Conservation (phyloP, 2,113 vertebrate genomes). For the Alethe diademata region DNA sequence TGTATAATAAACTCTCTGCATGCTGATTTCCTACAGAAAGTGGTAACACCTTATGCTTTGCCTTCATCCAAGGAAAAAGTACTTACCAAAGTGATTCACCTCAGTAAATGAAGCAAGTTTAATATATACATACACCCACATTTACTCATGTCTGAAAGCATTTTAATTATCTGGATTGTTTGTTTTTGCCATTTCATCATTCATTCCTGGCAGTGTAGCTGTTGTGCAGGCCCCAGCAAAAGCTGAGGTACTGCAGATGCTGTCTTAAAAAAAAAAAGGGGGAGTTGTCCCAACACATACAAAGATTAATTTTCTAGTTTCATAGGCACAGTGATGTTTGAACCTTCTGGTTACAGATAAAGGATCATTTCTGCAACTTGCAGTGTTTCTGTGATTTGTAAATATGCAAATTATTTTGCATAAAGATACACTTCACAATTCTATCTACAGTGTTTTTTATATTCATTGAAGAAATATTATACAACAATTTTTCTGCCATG, state of each 20-base stretch:
- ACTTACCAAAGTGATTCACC: conserved; percentile 1
- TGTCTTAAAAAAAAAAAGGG: background rate
- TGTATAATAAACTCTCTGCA: background rate
- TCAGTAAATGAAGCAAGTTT: background rate
- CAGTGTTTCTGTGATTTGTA: background rate
- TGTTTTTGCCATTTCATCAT: background rate
- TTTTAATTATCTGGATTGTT: conserved; percentile 35
- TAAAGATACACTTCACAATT: conserved; percentile 58
- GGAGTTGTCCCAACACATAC: background rate
- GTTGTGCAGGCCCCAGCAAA: background rate
- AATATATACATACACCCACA: background rate
- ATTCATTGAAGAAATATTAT: conserved; percentile 79
- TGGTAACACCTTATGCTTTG: background rate
- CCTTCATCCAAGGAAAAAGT: background rate
- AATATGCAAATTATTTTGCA: conserved; percentile 16
- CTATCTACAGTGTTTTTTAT: conserved; percentile 73
- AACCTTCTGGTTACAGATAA: background rate
- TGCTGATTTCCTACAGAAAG: background rate
- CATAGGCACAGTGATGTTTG: background rate
- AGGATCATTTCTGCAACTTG: background rate
- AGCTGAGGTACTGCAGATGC: background rate
- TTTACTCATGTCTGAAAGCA: conserved; percentile 25
- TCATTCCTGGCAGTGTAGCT: background rate
- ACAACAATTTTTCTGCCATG: conserved; percentile 58
- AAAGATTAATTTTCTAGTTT: background rate